A percentile compares a stretch with the other conserved stretches of the same genome.
Evolutionary conservation across 2,888 invertebrate species (phyloP).

Genomic region (Seira ritae): DNA sequence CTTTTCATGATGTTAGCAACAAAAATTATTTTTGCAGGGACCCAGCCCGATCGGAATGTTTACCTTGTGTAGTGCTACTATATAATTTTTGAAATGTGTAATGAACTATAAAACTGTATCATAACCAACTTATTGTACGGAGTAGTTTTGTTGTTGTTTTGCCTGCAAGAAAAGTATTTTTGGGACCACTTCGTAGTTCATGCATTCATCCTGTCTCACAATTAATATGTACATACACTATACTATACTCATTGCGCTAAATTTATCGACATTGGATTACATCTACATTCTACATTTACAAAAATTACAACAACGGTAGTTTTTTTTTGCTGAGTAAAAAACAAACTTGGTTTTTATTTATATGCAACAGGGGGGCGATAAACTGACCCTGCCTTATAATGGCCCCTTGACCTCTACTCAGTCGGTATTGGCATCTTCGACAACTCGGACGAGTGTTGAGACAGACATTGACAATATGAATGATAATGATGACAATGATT

Average conservation of each 20-base stretch:
- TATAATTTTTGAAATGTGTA: no score
- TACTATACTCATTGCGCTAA: not conserved
- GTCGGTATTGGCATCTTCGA: constrained; percentile 36
- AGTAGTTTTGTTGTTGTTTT: constrained; percentile 11
- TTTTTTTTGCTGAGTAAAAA: constrained; percentile 33
- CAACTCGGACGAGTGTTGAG: constrained; percentile 49
- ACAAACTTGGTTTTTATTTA: constrained; percentile 53
- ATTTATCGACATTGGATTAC: not conserved
- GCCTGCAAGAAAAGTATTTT: constrained; percentile 17
- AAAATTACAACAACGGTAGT: no score
- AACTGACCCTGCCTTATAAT: constrained; percentile 70
- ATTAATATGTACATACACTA: constrained; percentile 57
- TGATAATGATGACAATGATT: constrained; percentile 65
- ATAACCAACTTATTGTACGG: no score
- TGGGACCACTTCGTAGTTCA: constrained; percentile 4
- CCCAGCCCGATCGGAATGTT: no score
- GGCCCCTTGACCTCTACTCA: constrained; percentile 69
- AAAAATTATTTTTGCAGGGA: no score
- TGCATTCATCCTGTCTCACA: constrained; percentile 14
- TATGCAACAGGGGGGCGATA: constrained; percentile 73
- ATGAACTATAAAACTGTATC: no score
- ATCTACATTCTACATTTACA: no score
- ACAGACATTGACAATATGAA: constrained; percentile 59
- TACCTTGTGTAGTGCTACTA: no score
- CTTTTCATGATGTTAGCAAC: no score